These are phyloP conservation scores for Bilobella aurantiaca DNA, from an alignment of 1,140 invertebrate species.

Conservation along the genomic window DNA sequence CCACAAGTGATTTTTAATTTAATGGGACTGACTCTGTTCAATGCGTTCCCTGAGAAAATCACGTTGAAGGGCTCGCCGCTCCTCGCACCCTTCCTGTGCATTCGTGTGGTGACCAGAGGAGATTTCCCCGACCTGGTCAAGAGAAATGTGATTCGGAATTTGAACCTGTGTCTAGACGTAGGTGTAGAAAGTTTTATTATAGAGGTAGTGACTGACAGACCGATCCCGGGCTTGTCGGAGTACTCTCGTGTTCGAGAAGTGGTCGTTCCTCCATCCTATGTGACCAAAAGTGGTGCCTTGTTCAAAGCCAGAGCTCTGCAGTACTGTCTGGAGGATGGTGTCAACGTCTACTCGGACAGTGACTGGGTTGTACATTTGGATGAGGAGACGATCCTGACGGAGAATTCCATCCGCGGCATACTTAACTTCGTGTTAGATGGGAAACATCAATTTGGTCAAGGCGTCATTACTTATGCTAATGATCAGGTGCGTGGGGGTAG, in stretches of 20 bases:
- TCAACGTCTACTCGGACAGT: constrained; percentile 73
- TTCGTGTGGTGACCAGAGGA: constrained; percentile 87
- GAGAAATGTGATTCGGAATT: constrained; percentile 77
- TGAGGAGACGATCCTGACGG: constrained; percentile 90
- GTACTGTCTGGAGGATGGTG: constrained; percentile 84
- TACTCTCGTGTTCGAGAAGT: constrained; percentile 62
- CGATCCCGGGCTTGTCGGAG: constrained; percentile 52
- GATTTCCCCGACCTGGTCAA: constrained; percentile 86
- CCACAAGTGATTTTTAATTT: constrained; percentile 87
- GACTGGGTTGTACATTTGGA: constrained; percentile 98
- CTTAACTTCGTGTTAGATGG: constrained; percentile 92
- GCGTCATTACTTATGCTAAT: constrained; percentile 94
- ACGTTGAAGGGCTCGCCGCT: constrained; percentile 77
- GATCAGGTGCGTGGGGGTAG: no score
- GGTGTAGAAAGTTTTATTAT: constrained; percentile 94
- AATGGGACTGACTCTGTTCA: constrained; percentile 78
- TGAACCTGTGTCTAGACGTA: constrained; percentile 75
- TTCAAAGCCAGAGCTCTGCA: constrained; percentile 93
- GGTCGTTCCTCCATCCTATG: constrained; percentile 73
- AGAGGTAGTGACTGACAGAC: constrained; percentile 92
- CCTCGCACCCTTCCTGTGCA: constrained; percentile 87
- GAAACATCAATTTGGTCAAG: constrained; percentile 93
- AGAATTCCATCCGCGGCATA: constrained; percentile 80
- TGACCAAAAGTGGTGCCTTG: constrained; percentile 77
- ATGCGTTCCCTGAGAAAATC: constrained; percentile 89